Percentiles rank a stretch among this genome's conserved stretches.
Evolutionary conservation across 2,888 invertebrate genomes (phyloP).

Genomic region (Antitype chi): DNA sequence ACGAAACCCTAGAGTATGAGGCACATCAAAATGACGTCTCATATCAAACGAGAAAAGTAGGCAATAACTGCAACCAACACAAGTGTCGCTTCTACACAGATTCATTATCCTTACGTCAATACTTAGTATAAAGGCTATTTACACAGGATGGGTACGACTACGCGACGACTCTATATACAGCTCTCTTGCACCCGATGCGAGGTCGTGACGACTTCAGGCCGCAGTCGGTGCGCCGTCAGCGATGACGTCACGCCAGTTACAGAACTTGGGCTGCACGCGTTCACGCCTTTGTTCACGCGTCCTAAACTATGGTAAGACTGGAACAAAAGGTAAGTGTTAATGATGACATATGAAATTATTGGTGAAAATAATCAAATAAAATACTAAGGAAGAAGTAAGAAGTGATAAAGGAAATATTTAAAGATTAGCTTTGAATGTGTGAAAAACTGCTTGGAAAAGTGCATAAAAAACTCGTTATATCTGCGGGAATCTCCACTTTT

Average conservation of each 20-base stretch:
- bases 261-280: constrained; percentile 89
- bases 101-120: constrained; percentile 50
- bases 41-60: constrained; percentile 15
- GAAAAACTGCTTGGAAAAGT: background rate
- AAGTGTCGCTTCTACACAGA: constrained; percentile 48
- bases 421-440: background rate
- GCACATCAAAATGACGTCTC: background rate
- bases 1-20: background rate
- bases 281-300: constrained; percentile 92
- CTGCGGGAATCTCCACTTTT: background rate
- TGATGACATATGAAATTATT: background rate
- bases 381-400: background rate
- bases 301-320: constrained; percentile 96
- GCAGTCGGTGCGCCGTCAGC: constrained; percentile 94
- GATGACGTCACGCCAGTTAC: constrained; percentile 92
- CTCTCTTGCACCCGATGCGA: constrained; percentile 97
- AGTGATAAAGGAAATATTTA: background rate
- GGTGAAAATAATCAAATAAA: background rate
- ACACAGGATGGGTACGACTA: constrained; percentile 75
- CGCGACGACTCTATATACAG: constrained; percentile 93
- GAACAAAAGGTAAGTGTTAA: constrained; percentile 72
- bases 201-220: constrained; percentile 96
- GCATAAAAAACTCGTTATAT: background rate
- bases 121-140: constrained; percentile 73
- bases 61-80: background rate